phyloP scores from a whole-genome alignment of 2,888 invertebrate species.

The Theristus sp. region DNA sequence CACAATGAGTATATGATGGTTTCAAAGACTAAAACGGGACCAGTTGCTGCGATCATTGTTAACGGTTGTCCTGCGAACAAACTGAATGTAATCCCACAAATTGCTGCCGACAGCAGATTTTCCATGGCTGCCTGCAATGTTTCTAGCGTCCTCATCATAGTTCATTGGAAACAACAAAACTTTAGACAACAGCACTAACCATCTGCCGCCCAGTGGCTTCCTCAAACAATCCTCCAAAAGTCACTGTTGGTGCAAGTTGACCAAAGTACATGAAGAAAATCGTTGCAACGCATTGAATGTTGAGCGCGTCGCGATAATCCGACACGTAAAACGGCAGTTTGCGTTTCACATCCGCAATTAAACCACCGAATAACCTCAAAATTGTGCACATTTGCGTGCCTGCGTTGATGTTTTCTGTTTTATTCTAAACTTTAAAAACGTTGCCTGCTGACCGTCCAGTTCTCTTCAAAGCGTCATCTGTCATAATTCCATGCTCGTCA shows the following conservation, averaged over 20 bases:
- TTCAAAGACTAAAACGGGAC: constrained; percentile 89
- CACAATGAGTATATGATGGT: constrained; percentile 92
- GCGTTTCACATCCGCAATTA: constrained; percentile 72
- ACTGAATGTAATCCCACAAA: constrained; percentile 82
- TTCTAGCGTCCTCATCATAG: no score
- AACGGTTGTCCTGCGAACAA: constrained; percentile 86
- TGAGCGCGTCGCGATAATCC: constrained; percentile 65
- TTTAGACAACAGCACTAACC: no score
- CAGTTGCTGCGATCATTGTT: constrained; percentile 82
- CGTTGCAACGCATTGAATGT: constrained; percentile 75
- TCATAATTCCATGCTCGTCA: no score
- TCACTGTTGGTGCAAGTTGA: constrained; percentile 82
- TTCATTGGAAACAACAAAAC: no score
- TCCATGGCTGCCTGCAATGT: constrained; percentile 38
- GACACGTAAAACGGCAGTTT: constrained; percentile 72
- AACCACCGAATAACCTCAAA: constrained; percentile 66
- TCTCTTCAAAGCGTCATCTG: no score
- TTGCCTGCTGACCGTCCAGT: constrained; percentile 19
- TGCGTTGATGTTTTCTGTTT: neutral
- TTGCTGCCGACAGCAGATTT: constrained; percentile 42
- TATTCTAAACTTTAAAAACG: neutral
- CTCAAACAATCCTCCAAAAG: constrained; percentile 74
- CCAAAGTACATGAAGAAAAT: constrained; percentile 91
- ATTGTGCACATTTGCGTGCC: neutral
- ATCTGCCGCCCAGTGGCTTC: constrained; percentile 62